Evolutionary conservation across 2,797 vertebrate species (phyloP).

Genomic region (Xenops minutus): DNA sequence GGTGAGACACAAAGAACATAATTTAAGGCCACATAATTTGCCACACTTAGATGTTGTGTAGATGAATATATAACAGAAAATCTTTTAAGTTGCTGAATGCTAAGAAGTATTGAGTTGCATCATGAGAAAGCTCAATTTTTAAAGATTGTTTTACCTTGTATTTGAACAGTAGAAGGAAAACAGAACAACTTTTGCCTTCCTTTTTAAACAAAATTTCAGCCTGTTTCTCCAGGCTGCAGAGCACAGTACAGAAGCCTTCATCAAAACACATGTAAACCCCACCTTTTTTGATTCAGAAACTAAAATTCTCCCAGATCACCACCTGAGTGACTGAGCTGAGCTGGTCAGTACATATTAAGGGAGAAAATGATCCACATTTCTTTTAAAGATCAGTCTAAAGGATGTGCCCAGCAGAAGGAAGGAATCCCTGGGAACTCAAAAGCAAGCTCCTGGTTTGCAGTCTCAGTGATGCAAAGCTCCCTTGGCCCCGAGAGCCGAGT

Average conservation of each 20-base stretch:
- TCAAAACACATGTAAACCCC: neutral
- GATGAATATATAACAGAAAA: neutral
- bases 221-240: neutral
- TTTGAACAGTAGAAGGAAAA: neutral
- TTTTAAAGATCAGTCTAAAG: neutral
- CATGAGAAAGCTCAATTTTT: neutral
- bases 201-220: neutral
- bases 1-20: neutral
- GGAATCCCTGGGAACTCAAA: neutral
- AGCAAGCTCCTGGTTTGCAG: neutral
- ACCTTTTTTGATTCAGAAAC: neutral
- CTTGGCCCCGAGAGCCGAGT: neutral
- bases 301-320: neutral
- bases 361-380: neutral
- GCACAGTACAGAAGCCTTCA: neutral
- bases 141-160: neutral
- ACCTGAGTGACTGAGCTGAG: neutral
- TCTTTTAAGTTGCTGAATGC: neutral
- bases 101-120: neutral
- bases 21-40: slow-evolving; percentile 1
- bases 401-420: neutral
- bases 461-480: neutral
- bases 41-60: neutral
- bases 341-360: neutral
- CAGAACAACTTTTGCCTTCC: neutral